Base-by-base conservation (phyloP, 35 echinoderm and acorn worm species). In the Stichopus chloronotus region DNA sequence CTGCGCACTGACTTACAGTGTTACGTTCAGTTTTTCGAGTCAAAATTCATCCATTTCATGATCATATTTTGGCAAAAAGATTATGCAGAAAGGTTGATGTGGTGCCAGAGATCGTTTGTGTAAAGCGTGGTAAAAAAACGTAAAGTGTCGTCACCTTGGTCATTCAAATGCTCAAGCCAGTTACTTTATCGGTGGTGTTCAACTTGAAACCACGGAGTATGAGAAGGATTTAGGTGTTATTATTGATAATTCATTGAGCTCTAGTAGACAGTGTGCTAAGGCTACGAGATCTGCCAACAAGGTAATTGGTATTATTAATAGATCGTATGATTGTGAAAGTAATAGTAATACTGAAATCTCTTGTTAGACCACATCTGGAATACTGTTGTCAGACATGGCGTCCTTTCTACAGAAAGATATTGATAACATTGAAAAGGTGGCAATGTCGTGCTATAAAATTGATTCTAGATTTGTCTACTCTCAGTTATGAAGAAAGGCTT, bases 401-500 rank as follows among this genome's bases (percentile, higher is more conserved):
- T 9, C 90, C 90, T 22, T 79, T 58, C 21, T 30, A 76, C 20
- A 69, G 79, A 76, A 91, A 91, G 58, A 19, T 78, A 12, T 57
- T 79, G 55, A 21, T 7, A 57, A 55, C 17, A 12, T n/a, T 91
- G 17, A 76, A 91, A 53, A 91, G 58, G 76, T 55, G 8, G 8
- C 90, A 91, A 55, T 6, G 90, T 11, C 72, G 74, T 54, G 90
- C 53, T 14, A 91, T 71, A 76, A 91, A 76, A 43, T 21, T 91
- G 74, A 63, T 91, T 77, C 61, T 23, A 11, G 72, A 91, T 24
- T 52, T 91, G 16, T 78, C 76, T 78, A 21, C 23, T 78, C 9
- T 24, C 23, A 78, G 76, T 78, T 78, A 21, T 78, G n/a, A 78
- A 12, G 16, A 78, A 21, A 78, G 76, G 76, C 76, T 78, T 78